phyloP scores from a whole-genome alignment of 2,888 invertebrate species.

The Hydrotaea cyrtoneurina region DNA sequence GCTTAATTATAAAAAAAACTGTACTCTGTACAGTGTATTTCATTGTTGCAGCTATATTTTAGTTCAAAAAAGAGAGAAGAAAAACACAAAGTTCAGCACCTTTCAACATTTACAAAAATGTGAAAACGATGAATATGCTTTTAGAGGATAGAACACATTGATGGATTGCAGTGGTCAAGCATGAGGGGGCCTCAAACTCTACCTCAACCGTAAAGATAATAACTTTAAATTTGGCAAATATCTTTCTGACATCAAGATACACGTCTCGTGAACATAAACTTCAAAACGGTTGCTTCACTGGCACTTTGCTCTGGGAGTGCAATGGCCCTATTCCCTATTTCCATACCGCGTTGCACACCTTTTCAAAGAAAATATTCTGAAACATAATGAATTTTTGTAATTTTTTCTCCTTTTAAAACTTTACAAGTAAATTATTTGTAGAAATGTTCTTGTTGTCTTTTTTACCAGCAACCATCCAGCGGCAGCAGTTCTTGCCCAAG shows the following conservation, averaged over 20 bases:
- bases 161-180: neutral
- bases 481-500: neutral
- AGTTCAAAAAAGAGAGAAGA: neutral
- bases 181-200: neutral
- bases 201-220: no score
- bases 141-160: neutral
- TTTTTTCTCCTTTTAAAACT: conserved; percentile 9
- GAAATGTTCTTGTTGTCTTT: conserved; percentile 20
- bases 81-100: neutral
- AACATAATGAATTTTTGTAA: neutral
- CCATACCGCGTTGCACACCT: neutral
- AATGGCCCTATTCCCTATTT: no score
- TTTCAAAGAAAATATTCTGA: neutral
- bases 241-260: no score
- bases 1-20: conserved; percentile 43
- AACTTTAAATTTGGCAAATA: no score
- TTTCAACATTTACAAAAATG: conserved; percentile 25
- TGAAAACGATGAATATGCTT: conserved; percentile 12
- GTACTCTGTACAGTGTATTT: conserved; percentile 1
- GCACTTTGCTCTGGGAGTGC: no score
- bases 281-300: no score
- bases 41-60: conserved; percentile 14
- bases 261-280: no score
- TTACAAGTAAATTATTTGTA: conserved; percentile 46
- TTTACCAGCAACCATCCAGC: neutral